Evolutionary conservation across 2,797 vertebrate genomes (phyloP).

Genomic region (Taenioides sp.): DNA sequence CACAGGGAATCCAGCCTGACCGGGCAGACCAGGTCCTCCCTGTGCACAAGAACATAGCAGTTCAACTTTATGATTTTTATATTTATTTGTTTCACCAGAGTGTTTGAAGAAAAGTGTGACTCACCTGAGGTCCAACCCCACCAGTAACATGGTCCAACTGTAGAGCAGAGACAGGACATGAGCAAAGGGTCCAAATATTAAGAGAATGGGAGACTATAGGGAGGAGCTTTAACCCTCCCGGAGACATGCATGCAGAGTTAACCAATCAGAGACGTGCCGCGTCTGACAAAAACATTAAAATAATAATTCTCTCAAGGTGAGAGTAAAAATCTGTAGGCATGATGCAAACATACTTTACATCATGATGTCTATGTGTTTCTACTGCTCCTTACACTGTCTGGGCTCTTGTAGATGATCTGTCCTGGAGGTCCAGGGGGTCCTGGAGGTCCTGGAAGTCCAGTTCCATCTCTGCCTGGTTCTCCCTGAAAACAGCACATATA

Average conservation of each 20-base stretch:
- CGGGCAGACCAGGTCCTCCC: slow-evolving; percentile 78
- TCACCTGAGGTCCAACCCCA: slow-evolving; percentile 63
- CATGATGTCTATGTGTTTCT: no score
- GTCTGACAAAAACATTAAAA: no score
- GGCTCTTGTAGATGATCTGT: slow-evolving; percentile 72
- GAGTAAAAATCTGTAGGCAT: no score
- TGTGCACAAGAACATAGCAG: slow-evolving; percentile 39
- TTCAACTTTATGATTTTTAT: no score
- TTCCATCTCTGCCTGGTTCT: slow-evolving; percentile 84
- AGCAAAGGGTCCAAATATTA: no score
- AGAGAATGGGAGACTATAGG: no score
- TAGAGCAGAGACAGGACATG: background rate
- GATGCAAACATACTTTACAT: no score
- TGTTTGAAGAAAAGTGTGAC: background rate
- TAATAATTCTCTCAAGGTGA: no score
- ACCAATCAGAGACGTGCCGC: no score
- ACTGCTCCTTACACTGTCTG: slow-evolving; percentile 59
- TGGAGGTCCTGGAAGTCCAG: slow-evolving; percentile 80
- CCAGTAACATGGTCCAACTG: slow-evolving; percentile 56
- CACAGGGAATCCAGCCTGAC: slow-evolving; percentile 86
- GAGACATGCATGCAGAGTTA: no score
- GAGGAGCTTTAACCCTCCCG: no score
- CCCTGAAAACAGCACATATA: slow-evolving; percentile 77
- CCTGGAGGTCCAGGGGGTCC: slow-evolving; percentile 91
- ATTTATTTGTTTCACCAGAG: no score